These are phyloP conservation scores for Diploptera punctata DNA, from an alignment of 2,888 invertebrate genomes.

Conservation along the genomic window DNA sequence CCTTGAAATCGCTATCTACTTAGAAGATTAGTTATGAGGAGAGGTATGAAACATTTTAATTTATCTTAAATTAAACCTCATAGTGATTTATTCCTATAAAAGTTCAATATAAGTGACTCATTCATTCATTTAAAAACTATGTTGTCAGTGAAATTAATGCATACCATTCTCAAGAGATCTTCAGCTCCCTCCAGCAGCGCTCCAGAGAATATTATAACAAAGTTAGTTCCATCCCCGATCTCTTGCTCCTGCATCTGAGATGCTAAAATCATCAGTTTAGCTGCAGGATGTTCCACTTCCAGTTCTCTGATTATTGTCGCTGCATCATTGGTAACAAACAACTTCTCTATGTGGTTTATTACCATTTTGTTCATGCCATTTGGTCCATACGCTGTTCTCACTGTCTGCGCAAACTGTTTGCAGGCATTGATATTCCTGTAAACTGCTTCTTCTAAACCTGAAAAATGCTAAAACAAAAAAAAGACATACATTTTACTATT, in stretches of 20 bases:
- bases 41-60: too few relatives aligned
- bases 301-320: constrained; percentile 96
- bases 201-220: constrained; percentile 94
- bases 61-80: too few relatives aligned
- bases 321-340: constrained; percentile 99
- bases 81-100: too few relatives aligned
- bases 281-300: constrained; percentile 98
- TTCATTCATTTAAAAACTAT: too few relatives aligned
- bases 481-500: neutral
- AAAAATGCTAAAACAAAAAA: constrained; percentile 65
- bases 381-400: constrained; percentile 96
- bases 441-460: constrained; percentile 97
- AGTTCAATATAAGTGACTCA: too few relatives aligned
- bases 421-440: constrained; percentile 95
- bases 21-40: too few relatives aligned
- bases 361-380: constrained; percentile 99
- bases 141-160: too few relatives aligned
- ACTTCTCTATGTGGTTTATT: constrained; percentile 97
- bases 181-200: constrained; percentile 92
- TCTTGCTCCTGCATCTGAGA: constrained; percentile 99
- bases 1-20: too few relatives aligned
- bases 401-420: constrained; percentile 92
- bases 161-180: constrained; percentile 83
- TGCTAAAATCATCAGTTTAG: constrained; percentile 93
- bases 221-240: constrained; percentile 99